These are phyloP conservation scores for Euzophera pinguis DNA, from an alignment of 2,888 invertebrate species.

Conservation along the genomic window DNA sequence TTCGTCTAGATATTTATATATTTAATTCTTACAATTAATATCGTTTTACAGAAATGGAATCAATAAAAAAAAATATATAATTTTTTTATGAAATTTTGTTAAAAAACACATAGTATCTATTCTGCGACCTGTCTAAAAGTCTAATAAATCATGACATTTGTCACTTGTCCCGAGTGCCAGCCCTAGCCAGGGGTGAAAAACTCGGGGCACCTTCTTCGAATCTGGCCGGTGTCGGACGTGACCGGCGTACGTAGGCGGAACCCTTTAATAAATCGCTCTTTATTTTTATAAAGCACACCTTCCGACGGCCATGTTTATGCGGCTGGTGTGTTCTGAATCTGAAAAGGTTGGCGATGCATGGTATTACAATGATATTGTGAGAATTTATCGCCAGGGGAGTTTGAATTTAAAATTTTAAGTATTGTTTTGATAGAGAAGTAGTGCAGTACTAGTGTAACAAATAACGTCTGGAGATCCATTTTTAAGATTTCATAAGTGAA, in stretches of 20 bases:
- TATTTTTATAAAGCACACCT: conserved; percentile 71
- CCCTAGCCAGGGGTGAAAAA: conserved; percentile 28
- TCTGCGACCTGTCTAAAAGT: too few species aligned
- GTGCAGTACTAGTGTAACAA: neutral
- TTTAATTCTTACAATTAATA: too few species aligned
- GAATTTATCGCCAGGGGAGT: conserved; percentile 5
- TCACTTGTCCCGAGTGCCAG: neutral
- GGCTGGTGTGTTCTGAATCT: conserved; percentile 57
- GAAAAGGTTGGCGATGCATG: conserved; percentile 31
- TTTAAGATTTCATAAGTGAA: too few species aligned
- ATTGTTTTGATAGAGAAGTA: neutral
- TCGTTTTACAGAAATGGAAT: too few species aligned
- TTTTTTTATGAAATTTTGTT: too few species aligned
- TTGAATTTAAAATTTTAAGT: neutral
- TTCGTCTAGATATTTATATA: too few species aligned
- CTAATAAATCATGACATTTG: too few species aligned
- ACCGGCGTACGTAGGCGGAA: conserved; percentile 38
- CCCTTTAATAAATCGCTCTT: conserved; percentile 75
- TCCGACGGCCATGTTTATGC: conserved; percentile 66
- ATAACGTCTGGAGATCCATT: too few species aligned
- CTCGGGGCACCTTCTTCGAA: conserved; percentile 55
- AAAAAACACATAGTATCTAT: too few species aligned
- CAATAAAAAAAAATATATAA: too few species aligned
- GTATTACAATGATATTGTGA: conserved; percentile 11
- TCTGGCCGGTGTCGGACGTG: conserved; percentile 65